Percentiles rank a stretch among this genome's conserved stretches.
These are phyloP conservation scores for Saturnia pavonia DNA, from an alignment of 2,888 invertebrate genomes.

Conservation along the genomic window DNA sequence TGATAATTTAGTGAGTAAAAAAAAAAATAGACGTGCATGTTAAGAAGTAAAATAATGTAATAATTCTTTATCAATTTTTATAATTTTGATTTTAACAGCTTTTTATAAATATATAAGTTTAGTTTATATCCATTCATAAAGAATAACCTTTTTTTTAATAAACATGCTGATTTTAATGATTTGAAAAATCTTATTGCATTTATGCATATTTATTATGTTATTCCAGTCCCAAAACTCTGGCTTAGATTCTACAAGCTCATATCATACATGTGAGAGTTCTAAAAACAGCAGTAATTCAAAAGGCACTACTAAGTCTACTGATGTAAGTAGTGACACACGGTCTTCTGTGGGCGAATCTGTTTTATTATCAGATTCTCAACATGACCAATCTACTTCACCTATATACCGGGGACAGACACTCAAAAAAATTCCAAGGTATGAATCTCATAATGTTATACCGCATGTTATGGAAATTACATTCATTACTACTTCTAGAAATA, in stretches of 20 bases:
- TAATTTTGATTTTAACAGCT: not conserved
- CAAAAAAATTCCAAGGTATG: conserved; percentile 74
- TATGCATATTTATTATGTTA: not conserved
- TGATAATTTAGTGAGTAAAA: conserved; percentile 55
- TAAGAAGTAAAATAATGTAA: not conserved
- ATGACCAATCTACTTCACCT: conserved; percentile 81
- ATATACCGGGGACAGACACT: conserved; percentile 78
- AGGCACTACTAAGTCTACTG: conserved; percentile 70
- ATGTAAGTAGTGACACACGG: conserved; percentile 71
- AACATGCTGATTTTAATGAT: no score
- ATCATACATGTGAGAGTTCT: conserved; percentile 77
- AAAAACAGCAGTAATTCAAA: conserved; percentile 63
- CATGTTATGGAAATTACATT: not conserved
- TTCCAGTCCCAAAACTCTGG: conserved; percentile 67
- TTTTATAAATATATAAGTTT: no score
- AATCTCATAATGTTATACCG: not conserved
- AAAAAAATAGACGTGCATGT: no score
- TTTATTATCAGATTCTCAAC: conserved; percentile 67
- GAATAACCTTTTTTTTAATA: no score
- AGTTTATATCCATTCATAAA: no score
- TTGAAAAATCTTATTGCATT: not conserved
- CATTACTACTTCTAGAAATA: not conserved
- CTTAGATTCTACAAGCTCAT: conserved; percentile 65
- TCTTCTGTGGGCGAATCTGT: conserved; percentile 74
- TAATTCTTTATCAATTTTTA: not conserved